Evolutionary conservation across 1,140 invertebrate genomes (phyloP).

Genomic region (Heterodera carotae): DNA sequence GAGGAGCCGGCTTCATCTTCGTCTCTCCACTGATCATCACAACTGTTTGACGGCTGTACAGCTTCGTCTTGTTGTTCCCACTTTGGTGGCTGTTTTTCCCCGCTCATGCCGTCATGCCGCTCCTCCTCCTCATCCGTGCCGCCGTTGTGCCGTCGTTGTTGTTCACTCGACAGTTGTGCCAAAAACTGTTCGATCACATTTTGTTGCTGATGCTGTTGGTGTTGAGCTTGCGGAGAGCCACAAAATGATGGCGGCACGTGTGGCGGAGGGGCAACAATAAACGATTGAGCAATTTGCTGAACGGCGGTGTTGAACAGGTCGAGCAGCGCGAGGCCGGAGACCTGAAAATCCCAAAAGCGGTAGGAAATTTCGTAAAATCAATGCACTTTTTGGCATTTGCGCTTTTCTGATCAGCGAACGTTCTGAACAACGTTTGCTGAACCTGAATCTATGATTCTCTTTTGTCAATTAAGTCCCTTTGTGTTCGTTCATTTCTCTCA

Average conservation of each 20-base stretch:
- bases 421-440: background rate
- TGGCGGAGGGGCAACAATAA: background rate
- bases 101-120: background rate
- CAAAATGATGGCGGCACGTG: background rate
- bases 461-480: too few species aligned
- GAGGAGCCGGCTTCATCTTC: background rate
- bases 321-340: background rate
- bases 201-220: background rate
- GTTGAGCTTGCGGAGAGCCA: background rate
- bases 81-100: too few species aligned
- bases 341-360: background rate
- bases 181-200: slow-evolving; percentile 8
- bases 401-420: background rate
- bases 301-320: slow-evolving; percentile 4
- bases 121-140: background rate
- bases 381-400: background rate
- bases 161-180: background rate
- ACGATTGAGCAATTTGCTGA: background rate
- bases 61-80: too few species aligned
- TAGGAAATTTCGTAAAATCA: background rate
- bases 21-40: background rate
- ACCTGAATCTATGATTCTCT: background rate
- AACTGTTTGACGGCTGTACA: background rate
- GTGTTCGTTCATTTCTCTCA: too few species aligned
- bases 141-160: background rate